These are phyloP conservation scores for Gymnocheta viridis DNA, from an alignment of 2,888 invertebrate genomes.

Conservation along the genomic window DNA sequence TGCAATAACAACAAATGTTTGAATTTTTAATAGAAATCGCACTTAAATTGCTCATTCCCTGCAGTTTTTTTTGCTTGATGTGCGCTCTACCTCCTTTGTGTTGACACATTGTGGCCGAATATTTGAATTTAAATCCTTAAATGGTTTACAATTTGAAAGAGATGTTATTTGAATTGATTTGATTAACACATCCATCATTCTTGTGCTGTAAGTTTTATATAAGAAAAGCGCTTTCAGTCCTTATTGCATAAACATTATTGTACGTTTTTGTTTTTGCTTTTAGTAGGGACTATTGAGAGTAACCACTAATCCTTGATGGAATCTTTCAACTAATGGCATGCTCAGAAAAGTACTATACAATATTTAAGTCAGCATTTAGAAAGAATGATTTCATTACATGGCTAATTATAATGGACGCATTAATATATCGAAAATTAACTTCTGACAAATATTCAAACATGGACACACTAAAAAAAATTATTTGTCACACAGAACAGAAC, in stretches of 20 bases:
- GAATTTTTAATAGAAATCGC: constrained; percentile 60
- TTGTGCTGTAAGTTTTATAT: constrained; percentile 21
- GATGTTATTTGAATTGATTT: constrained; percentile 74
- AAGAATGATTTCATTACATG: background rate
- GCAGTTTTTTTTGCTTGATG: background rate
- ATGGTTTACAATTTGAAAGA: constrained; percentile 71
- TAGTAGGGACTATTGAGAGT: constrained; percentile 53
- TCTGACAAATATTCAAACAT: too few species aligned
- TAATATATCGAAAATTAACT: too few species aligned
- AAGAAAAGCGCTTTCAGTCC: constrained; percentile 42
- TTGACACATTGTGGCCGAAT: constrained; percentile 68
- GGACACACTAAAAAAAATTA: too few species aligned
- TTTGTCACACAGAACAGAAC: too few species aligned
- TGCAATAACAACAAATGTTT: constrained; percentile 71
- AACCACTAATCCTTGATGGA: constrained; percentile 72
- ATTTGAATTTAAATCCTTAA: constrained; percentile 66
- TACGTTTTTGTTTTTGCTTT: constrained; percentile 37
- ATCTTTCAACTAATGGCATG: constrained; percentile 45
- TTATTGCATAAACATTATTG: constrained; percentile 20
- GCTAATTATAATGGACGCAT: too few species aligned
- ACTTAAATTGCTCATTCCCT: constrained; percentile 49
- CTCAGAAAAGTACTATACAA: constrained; percentile 1
- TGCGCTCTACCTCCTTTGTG: constrained; percentile 16
- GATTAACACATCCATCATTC: constrained; percentile 79
- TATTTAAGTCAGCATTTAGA: constrained; percentile 2